phyloP scores from a whole-genome alignment of 2,888 invertebrate species.

The Erebia ligea region DNA sequence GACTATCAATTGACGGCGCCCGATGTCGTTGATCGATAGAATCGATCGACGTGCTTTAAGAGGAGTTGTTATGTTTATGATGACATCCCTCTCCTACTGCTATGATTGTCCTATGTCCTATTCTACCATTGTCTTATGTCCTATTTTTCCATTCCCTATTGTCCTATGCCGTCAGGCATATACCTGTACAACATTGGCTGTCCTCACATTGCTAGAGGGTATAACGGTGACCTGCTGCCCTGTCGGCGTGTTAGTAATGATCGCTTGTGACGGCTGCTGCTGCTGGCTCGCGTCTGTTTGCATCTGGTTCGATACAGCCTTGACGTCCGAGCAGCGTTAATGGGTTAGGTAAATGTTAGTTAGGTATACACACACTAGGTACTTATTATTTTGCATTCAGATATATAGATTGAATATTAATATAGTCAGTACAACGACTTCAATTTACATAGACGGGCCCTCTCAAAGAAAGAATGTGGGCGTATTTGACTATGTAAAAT shows the following conservation, averaged over 20 bases:
- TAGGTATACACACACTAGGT: background rate
- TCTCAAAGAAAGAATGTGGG: too few relatives aligned
- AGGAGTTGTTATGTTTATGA: too few relatives aligned
- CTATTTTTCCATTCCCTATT: background rate
- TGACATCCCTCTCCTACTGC: too few relatives aligned
- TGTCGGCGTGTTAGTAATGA: slow-evolving; percentile 88
- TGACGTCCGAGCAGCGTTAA: slow-evolving; percentile 59
- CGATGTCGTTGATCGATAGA: too few relatives aligned
- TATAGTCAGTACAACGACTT: too few relatives aligned
- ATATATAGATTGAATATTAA: background rate
- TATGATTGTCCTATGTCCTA: too few relatives aligned
- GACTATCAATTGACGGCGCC: too few relatives aligned
- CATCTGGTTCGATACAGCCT: slow-evolving; percentile 77
- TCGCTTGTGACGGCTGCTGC: slow-evolving; percentile 81
- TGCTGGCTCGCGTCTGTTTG: slow-evolving; percentile 65
- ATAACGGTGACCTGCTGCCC: slow-evolving; percentile 94
- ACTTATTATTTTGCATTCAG: background rate
- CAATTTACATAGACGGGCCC: too few relatives aligned
- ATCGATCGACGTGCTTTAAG: too few relatives aligned
- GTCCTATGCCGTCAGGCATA: slow-evolving; percentile 13
- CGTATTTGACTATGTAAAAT: too few relatives aligned
- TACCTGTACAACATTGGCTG: slow-evolving; percentile 70
- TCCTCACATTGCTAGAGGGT: slow-evolving; percentile 83
- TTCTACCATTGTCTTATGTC: too few relatives aligned
- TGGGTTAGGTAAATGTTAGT: slow-evolving; percentile 8